Evolutionary conservation across 2,888 invertebrate species (phyloP), one percentile per base, ranked within the genome.

Genomic region (Adela reaumurella): DNA sequence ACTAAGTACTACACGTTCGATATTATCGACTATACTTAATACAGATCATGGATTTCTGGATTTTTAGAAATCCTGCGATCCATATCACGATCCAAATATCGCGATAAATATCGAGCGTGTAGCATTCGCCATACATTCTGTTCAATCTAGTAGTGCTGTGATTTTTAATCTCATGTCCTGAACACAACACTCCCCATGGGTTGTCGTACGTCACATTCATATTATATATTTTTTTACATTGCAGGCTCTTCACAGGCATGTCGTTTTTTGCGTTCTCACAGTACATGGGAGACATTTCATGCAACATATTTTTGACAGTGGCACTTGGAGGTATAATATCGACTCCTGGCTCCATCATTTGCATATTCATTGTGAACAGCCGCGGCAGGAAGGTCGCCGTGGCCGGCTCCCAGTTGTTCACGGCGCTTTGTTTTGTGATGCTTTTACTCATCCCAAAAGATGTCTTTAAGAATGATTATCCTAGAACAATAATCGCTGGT

Each of bases 221-320:
- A n/a, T n/a, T n/a, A n/a, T n/a, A n/a, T n/a, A n/a, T n/a, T 19
- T 51, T 42, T 64, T 65, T 49, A 24, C 5, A 24, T 50, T 51
- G 16, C 64, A 84, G 84, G 84, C 81, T 83, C 53, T 74, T 78
- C 51, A 73, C 73, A 35, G 85, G 85, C 45, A 59, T 84, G 51
- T 70, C 77, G 20, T 84, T 84, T 62, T 85, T 74, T 58, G 81
- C 83, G 3, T 83, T 85, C 58, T 79, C 83, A 2, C 84, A 84
- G 62, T 83, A 82, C 53, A 65, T 83, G 45, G 83, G 83, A 2
- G 67, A 72, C 44, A 67, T 85, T 43, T 81, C 81, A 20, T 63
- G 65, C 8, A 74, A 84, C 54, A 69, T 84, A 50, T 85, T 81
- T 59, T 52, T 83, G 43, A 78, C 80, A 16, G 79, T 84, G 2